Evolutionary conservation across 2,888 invertebrate genomes (phyloP).

Genomic region (Ectobius pallidus): DNA sequence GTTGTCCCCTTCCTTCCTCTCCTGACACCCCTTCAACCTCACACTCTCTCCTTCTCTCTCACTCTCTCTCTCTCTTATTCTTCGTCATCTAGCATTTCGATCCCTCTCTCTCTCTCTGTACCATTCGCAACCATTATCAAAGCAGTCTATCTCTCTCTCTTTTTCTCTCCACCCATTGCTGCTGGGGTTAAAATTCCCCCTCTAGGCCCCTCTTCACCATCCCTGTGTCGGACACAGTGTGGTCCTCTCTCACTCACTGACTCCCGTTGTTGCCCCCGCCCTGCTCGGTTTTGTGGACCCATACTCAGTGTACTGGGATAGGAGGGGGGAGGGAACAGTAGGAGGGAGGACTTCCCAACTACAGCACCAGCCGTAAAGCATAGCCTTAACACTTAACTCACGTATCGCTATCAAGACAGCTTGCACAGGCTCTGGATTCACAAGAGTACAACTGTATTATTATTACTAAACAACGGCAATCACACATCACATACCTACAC

Average conservation of each 20-base stretch:
- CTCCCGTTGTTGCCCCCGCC: neutral
- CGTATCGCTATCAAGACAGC: slow-evolving; percentile 40
- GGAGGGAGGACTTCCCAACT: slow-evolving; percentile 31
- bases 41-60: neutral
- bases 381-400: slow-evolving; percentile 44
- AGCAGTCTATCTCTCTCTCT: slow-evolving; percentile 35
- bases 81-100: slow-evolving; percentile 42
- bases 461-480: slow-evolving; percentile 25
- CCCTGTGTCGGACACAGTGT: neutral
- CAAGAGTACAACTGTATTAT: slow-evolving; percentile 15
- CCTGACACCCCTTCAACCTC: neutral
- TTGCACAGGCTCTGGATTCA: slow-evolving; percentile 21
- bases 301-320: slow-evolving; percentile 18
- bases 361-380: slow-evolving; percentile 42
- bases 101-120: slow-evolving; percentile 38
- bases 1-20: slow-evolving; percentile 21
- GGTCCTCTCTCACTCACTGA: slow-evolving; percentile 6
- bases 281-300: slow-evolving; percentile 14
- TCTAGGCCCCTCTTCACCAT: slow-evolving; percentile 5
- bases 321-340: slow-evolving; percentile 44
- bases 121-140: slow-evolving; percentile 28
- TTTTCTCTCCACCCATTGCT: slow-evolving; percentile 35
- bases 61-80: neutral
- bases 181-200: slow-evolving; percentile 31
- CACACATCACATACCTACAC: slow-evolving; percentile 25